These are phyloP conservation scores for Nasalis larvatus DNA, from an alignment of 2,113 vertebrate species.

Conservation along the genomic window DNA sequence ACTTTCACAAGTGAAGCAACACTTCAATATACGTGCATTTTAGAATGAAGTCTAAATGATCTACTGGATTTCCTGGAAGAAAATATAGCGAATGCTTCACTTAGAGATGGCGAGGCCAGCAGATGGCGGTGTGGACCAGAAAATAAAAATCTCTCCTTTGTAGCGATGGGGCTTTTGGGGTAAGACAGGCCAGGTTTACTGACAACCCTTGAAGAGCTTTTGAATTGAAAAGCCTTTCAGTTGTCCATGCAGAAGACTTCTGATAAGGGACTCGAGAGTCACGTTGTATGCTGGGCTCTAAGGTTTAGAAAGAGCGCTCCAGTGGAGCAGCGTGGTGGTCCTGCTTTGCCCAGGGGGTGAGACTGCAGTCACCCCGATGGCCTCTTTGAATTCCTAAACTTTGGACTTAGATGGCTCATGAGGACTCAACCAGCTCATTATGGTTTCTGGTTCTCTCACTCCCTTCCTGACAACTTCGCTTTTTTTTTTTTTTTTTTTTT, in stretches of 20 bases:
- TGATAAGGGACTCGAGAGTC: not conserved
- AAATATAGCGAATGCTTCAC: not conserved
- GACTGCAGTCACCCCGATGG: not conserved
- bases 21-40: fast-evolving
- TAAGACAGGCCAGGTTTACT: not conserved
- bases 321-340: fast-evolving
- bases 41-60: not conserved
- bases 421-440: not conserved
- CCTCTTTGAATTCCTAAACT: not conserved
- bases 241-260: not conserved
- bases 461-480: not conserved
- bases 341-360: fast-evolving
- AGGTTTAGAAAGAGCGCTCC: not conserved
- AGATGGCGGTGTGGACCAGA: slow-evolving; percentile 84
- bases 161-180: not conserved
- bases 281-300: not conserved
- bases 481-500: too few species aligned
- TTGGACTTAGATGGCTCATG: not conserved
- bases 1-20: not conserved
- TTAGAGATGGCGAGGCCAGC: slow-evolving; percentile 37
- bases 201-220: not conserved
- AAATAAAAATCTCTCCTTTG: slow-evolving; percentile 58
- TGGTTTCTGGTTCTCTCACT: not conserved
- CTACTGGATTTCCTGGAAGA: not conserved
- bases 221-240: not conserved